Percentiles rank a stretch among this genome's conserved stretches.
These are phyloP conservation scores for Phoenoteleia sp. DNA, from an alignment of 2,888 invertebrate species.

Conservation along the genomic window DNA sequence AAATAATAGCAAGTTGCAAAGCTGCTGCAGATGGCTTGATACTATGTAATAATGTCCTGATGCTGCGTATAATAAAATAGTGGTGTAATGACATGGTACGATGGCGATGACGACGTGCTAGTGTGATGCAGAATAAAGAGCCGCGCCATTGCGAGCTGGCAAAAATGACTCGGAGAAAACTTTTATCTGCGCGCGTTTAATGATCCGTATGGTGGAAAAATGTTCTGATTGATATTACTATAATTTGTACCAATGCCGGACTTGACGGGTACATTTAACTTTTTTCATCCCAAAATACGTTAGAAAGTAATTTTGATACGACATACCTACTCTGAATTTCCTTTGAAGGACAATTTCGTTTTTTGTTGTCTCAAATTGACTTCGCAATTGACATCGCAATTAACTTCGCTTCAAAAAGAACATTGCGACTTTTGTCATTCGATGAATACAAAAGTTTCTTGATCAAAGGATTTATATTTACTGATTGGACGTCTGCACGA, in stretches of 20 bases:
- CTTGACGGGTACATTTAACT: slow-evolving; percentile 7
- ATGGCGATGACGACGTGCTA: slow-evolving; percentile 39
- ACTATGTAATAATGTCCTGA: slow-evolving; percentile 56
- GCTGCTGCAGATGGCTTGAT: slow-evolving; percentile 49
- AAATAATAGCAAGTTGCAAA: slow-evolving; percentile 41
- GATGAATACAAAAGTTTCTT: not conserved
- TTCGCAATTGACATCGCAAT: not conserved
- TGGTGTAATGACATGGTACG: slow-evolving; percentile 48
- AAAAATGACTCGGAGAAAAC: slow-evolving; percentile 36
- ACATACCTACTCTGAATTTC: not conserved
- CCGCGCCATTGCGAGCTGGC: not conserved
- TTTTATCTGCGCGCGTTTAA: slow-evolving; percentile 41
- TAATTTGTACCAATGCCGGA: slow-evolving; percentile 31
- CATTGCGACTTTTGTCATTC: not conserved
- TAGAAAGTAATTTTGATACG: slow-evolving; percentile 21
- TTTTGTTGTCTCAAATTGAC: slow-evolving; percentile 4
- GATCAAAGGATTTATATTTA: not conserved
- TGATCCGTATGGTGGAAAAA: slow-evolving; percentile 21
- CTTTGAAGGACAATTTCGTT: slow-evolving; percentile 23
- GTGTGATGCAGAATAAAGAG: slow-evolving; percentile 47
- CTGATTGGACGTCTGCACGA: slow-evolving; percentile 12
- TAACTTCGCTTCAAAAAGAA: not conserved
- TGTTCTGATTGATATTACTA: slow-evolving; percentile 43
- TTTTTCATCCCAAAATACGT: slow-evolving; percentile 11
- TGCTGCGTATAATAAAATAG: slow-evolving; percentile 49